Evolutionary conservation across 1,140 invertebrate species (phyloP).

Genomic region (Nylanderia fulva): DNA sequence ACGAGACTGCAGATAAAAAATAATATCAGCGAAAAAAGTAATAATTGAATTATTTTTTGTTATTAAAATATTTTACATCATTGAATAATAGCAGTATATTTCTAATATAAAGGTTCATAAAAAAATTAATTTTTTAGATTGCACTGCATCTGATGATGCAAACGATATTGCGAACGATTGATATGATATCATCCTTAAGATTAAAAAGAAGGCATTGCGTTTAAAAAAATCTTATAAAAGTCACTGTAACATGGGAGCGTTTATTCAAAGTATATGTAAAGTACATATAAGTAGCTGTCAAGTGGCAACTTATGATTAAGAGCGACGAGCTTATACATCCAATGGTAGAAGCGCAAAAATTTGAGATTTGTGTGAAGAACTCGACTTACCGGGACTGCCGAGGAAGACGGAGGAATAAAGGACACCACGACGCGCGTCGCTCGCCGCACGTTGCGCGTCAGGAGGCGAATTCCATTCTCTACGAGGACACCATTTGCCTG

Average conservation of each 20-base stretch:
- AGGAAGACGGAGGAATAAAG: conserved; percentile 96
- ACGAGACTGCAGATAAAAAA: not conserved
- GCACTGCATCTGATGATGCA: not conserved
- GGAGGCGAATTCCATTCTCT: conserved; percentile 95
- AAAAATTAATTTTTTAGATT: not conserved
- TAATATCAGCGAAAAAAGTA: not conserved
- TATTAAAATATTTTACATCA: not conserved
- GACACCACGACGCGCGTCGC: conserved; percentile 91
- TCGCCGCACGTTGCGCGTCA: conserved; percentile 90
- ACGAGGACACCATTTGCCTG: conserved; percentile 95
- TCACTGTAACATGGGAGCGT: not conserved
- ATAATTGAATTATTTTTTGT: not conserved
- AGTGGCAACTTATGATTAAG: not conserved
- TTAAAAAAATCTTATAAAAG: not conserved
- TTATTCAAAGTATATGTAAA: no score
- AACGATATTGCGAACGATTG: not conserved
- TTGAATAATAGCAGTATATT: not conserved
- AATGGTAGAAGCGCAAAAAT: not conserved
- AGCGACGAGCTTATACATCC: not conserved
- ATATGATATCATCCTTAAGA: not conserved
- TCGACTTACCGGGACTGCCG: conserved; percentile 93
- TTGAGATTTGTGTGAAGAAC: conserved; percentile 38
- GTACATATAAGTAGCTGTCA: not conserved
- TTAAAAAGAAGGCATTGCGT: not conserved
- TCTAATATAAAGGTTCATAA: not conserved